Conservation (phyloP, 2,797 vertebrate species). For the Characodon lateralis region DNA sequence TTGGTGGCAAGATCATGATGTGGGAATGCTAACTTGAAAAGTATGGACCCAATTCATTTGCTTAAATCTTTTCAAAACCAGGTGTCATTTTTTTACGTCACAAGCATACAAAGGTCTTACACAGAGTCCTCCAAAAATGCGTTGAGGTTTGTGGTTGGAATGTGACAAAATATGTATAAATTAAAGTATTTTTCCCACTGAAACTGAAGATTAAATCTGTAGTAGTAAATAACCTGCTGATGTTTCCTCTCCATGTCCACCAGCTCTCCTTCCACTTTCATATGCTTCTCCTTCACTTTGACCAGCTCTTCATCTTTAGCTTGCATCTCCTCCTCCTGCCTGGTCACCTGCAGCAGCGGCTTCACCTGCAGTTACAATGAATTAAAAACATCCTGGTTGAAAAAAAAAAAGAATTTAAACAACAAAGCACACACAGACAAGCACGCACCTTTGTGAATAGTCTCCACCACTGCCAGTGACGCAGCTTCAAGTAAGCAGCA, state of each 20-base stretch:
- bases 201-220: rapidly evolving
- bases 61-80: neutral
- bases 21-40: no score
- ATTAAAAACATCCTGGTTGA: neutral
- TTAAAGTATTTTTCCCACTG: neutral
- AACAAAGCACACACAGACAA: neutral
- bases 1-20: no score
- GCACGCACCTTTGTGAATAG: slow-evolving; percentile 95
- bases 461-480: slow-evolving; percentile 99
- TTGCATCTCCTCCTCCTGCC: slow-evolving; percentile 97
- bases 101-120: neutral
- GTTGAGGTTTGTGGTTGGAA: neutral
- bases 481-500: slow-evolving; percentile 93
- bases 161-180: neutral
- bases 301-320: slow-evolving; percentile 97
- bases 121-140: neutral
- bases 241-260: slow-evolving; percentile 97
- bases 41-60: neutral
- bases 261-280: slow-evolving; percentile 93
- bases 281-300: slow-evolving; percentile 97
- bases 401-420: neutral
- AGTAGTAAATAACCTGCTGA: slow-evolving; percentile 85
- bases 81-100: neutral
- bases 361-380: slow-evolving; percentile 86
- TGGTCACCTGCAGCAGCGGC: slow-evolving; percentile 96